Evolutionary conservation across 2,888 invertebrate genomes (phyloP), one percentile per base, ranked within the genome.

Genomic region (Nomada flava): DNA sequence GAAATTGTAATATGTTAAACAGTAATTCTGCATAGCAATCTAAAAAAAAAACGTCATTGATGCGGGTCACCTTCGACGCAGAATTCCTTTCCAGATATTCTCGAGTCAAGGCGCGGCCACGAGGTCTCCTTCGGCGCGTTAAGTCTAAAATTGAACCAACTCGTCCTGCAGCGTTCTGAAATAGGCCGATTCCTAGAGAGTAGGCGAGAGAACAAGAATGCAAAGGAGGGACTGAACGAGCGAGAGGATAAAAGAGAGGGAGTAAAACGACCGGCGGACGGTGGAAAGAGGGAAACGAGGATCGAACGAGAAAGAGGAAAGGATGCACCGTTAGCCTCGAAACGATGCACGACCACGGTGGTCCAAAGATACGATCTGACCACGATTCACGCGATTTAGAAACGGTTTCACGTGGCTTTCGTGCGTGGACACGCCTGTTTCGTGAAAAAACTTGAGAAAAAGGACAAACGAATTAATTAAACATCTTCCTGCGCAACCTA

Each of bases 311-410:
- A 68, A 80, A 77, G 77, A 73, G 70, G 67, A 76, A 20, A 70
- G 80, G 74, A 88, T 89, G 84, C 84, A 90, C 90, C 90, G 90
- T 90, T 90, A 90, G 82, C 77, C 85, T 80, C 83, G 79, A 77
- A 82, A 78, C 84, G 78, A 79, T 67, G 63, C 77, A 79, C 80
- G 82, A 83, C 77, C 83, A 76, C 60, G 83, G 85, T 87, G 82
- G 83, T 80, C 78, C 80, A 65, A 62, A 50, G 60, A 68, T 63
- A 69, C 68, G 44, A 63, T 69, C 65, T 55, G 57, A 53, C 63
- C 67, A 64, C 65, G 64, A 26, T 57, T 73, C 74, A 62, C 63
- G 67, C 74, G 77, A 78, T 82, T 81, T 76, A 81, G 73, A 81
- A 73, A 67, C 64, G 62, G 57, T 20, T 55, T 59, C 69, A 20